Conservation (phyloP, 2,113 vertebrate species). For the Murina feae region DNA sequence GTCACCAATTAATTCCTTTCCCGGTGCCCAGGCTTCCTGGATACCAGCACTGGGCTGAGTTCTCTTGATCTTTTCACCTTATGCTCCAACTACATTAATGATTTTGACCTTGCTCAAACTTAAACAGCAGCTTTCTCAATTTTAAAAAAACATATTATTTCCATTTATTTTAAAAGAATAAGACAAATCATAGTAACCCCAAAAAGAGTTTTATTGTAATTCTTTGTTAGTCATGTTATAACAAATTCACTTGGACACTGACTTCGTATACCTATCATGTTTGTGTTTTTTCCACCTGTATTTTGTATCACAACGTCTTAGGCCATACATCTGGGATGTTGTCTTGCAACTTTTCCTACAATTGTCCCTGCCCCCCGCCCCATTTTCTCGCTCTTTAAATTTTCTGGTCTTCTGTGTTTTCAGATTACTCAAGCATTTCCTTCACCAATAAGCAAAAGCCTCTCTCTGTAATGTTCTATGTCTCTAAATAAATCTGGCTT, state of each 20-base stretch:
- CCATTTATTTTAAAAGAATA: conserved; percentile 27
- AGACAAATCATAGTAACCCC: background rate
- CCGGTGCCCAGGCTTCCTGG: conserved; percentile 72
- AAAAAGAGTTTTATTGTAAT: background rate
- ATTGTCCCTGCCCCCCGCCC: no score
- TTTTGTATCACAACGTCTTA: background rate
- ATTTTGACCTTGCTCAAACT: conserved; percentile 66
- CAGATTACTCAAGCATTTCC: background rate
- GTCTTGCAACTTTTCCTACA: background rate
- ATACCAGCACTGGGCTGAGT: conserved; percentile 49
- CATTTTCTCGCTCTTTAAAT: background rate
- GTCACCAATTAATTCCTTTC: conserved; percentile 79
- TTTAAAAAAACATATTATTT: conserved; percentile 39
- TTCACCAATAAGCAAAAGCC: background rate
- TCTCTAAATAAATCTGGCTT: background rate
- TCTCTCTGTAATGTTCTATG: background rate
- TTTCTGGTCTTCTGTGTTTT: background rate
- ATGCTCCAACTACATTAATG: conserved; percentile 70
- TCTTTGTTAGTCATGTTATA: background rate
- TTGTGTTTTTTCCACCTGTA: background rate
- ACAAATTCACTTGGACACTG: background rate
- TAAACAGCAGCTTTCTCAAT: conserved; percentile 47
- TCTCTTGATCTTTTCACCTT: conserved; percentile 67
- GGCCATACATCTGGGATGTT: background rate
- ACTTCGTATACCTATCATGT: background rate